phyloP scores from a whole-genome alignment of 2,113 vertebrate genomes.

The Bothrops jararaca region DNA sequence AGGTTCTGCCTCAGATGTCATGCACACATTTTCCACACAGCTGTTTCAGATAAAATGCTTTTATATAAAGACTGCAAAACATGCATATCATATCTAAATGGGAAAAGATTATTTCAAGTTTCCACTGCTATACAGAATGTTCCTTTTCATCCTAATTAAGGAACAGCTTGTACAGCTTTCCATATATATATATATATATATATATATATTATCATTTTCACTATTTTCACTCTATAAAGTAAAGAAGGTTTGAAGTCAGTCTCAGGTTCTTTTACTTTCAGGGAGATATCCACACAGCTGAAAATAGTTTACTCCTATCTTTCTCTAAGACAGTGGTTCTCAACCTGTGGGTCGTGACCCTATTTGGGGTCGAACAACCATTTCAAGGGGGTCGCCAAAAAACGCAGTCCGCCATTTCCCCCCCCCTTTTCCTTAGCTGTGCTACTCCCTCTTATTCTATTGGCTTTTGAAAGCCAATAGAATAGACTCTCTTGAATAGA shows the following conservation, averaged over 20 bases:
- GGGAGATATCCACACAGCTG: not conserved
- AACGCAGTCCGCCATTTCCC: no score
- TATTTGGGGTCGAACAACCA: no score
- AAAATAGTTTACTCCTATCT: not conserved
- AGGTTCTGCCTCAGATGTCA: not conserved
- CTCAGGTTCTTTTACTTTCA: not conserved
- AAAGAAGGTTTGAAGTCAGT: not conserved
- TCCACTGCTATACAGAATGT: not conserved
- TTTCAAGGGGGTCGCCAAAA: no score
- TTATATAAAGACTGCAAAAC: not conserved
- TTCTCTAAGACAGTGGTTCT: not conserved
- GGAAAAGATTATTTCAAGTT: not conserved
- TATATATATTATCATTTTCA: not conserved
- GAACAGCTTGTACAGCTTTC: not conserved
- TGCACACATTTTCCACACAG: not conserved
- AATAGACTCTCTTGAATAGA: no score
- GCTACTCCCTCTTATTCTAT: no score
- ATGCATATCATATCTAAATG: not conserved
- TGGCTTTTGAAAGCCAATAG: no score
- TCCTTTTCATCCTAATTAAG: not conserved
- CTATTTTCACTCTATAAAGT: not conserved
- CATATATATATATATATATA: no score
- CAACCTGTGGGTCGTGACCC: no score
- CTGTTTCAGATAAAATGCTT: not conserved
- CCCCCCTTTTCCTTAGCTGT: no score